These are phyloP conservation scores for Orthosia gracilis DNA, from an alignment of 2,888 invertebrate species.

Conservation along the genomic window DNA sequence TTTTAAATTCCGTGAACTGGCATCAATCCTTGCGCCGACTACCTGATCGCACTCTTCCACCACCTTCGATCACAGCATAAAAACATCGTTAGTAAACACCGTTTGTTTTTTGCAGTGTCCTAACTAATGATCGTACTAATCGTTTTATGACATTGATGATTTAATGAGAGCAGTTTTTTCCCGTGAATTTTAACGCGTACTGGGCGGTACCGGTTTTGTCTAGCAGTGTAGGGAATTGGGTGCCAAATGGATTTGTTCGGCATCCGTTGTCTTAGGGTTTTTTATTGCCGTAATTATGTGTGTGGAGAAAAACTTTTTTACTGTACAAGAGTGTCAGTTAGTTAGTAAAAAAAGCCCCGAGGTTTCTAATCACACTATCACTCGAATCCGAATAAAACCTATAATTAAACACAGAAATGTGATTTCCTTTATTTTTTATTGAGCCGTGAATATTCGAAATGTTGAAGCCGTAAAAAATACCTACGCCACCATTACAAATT, in stretches of 20 bases:
- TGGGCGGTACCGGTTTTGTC: conserved; percentile 54
- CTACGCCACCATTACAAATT: conserved; percentile 82
- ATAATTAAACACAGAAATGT: conserved; percentile 63
- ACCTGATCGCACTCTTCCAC: conserved; percentile 71
- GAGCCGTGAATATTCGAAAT: conserved; percentile 66
- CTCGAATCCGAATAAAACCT: conserved; percentile 40
- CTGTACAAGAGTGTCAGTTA: neutral
- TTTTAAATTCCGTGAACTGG: conserved; percentile 68
- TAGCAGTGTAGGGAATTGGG: conserved; percentile 48
- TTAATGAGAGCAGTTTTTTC: conserved; percentile 76
- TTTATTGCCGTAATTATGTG: conserved; percentile 19
- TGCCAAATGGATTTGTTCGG: conserved; percentile 34
- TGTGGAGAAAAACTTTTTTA: neutral
- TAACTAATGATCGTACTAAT: conserved; percentile 80
- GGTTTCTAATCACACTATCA: conserved; percentile 29
- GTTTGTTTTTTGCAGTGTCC: conserved; percentile 78
- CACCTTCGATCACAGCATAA: conserved; percentile 81
- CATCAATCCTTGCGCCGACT: conserved; percentile 58
- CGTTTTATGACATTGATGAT: conserved; percentile 87
- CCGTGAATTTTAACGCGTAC: conserved; percentile 67
- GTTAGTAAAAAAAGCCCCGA: neutral
- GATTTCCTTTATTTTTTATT: conserved; percentile 62
- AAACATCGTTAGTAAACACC: conserved; percentile 84
- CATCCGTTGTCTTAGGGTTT: conserved; percentile 14
- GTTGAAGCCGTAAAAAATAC: conserved; percentile 76